Percentiles rank a stretch among this genome's conserved stretches.
These are phyloP conservation scores for Eupithecia subfuscata DNA, from an alignment of 2,888 invertebrate genomes.

Conservation along the genomic window DNA sequence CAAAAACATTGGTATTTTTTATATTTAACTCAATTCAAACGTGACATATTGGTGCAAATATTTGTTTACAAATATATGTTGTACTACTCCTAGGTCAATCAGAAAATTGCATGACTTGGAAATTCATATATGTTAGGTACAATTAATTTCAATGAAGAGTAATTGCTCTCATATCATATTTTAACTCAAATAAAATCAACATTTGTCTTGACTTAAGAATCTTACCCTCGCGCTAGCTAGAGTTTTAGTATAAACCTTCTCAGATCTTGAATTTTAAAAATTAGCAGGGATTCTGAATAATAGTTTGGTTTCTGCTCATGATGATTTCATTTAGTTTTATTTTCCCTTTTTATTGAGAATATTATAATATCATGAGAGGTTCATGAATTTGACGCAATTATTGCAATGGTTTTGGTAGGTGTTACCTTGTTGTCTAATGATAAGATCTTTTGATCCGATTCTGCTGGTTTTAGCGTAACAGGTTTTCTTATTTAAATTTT, in stretches of 20 bases:
- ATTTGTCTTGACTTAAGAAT: conserved; percentile 7
- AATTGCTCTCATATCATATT: conserved; percentile 39
- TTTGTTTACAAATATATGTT: no score
- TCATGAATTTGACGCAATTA: background rate
- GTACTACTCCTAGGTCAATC: background rate
- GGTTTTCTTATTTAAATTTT: background rate
- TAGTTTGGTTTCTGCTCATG: background rate
- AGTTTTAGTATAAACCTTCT: background rate
- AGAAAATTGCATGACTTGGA: background rate
- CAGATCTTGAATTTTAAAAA: background rate
- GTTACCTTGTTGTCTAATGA: conserved; percentile 18
- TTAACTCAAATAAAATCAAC: conserved; percentile 20
- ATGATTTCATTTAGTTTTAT: background rate
- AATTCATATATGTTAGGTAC: background rate
- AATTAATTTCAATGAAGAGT: conserved; percentile 53
- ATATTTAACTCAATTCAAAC: conserved; percentile 12
- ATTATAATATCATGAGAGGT: background rate
- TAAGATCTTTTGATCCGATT: background rate
- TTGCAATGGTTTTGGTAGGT: background rate
- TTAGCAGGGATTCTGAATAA: background rate
- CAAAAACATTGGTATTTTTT: conserved; percentile 4
- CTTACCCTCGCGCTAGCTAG: background rate
- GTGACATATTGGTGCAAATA: conserved; percentile 25
- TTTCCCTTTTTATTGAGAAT: conserved; percentile 24
- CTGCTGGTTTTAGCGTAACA: background rate